Conservation (phyloP, 2,797 vertebrate genomes). For the Sebastiscus tertius region DNA sequence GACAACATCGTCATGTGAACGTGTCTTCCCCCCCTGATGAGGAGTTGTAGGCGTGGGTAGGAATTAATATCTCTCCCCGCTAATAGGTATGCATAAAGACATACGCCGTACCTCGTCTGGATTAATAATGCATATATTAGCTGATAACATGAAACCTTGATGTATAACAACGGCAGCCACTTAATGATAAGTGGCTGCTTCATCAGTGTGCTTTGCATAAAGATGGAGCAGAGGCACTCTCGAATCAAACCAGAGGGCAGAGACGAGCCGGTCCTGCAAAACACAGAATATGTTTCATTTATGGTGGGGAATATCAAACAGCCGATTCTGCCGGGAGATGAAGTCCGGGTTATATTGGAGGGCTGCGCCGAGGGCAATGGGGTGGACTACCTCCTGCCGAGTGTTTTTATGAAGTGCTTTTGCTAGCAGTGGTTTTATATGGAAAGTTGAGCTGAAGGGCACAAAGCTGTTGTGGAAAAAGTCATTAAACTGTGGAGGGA, state of each 20-base stretch:
- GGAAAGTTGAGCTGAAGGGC: conserved; percentile 59
- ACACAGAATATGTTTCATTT: conserved; percentile 59
- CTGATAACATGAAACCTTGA: conserved; percentile 73
- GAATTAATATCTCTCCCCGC: conserved; percentile 28
- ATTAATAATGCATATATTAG: conserved; percentile 80
- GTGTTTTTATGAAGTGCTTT: conserved; percentile 61
- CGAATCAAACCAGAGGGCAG: conserved; percentile 69
- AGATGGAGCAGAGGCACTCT: conserved; percentile 57
- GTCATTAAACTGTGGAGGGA: conserved; percentile 28
- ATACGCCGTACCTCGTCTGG: conserved; percentile 25
- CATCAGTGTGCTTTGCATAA: conserved; percentile 75
- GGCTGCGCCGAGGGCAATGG: conserved; percentile 43
- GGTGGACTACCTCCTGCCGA: conserved; percentile 53
- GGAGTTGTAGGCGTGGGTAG: conserved; percentile 1
- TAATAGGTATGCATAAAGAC: conserved; percentile 63
- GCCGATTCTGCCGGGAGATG: conserved; percentile 18
- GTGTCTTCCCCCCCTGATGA: conserved; percentile 1
- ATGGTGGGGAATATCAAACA: conserved; percentile 64
- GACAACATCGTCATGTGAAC: background rate
- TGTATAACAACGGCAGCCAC: conserved; percentile 67
- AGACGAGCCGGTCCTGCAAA: conserved; percentile 43
- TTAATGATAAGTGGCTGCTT: conserved; percentile 77
- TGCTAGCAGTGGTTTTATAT: conserved; percentile 36
- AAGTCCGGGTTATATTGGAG: conserved; percentile 53
- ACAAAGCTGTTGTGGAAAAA: conserved; percentile 27